Evolutionary conservation across 2,888 invertebrate species (phyloP).

Genomic region (Osmoderma eremita): DNA sequence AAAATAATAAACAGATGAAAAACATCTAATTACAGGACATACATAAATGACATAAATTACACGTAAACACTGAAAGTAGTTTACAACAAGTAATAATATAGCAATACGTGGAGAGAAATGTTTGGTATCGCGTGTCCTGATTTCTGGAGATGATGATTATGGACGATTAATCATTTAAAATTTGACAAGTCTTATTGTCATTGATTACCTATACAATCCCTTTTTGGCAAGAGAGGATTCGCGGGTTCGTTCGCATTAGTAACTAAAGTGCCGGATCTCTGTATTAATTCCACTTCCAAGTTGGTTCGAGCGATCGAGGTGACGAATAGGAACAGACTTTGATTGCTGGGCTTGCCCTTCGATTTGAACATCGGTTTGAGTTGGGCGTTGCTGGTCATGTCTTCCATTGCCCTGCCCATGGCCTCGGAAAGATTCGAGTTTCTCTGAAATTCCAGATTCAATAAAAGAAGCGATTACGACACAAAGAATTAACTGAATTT

Average conservation of each 20-base stretch:
- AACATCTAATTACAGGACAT: neutral
- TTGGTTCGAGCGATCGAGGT: slow-evolving; percentile 91
- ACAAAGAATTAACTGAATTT: too few species aligned
- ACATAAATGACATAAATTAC: too few species aligned
- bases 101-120: too few species aligned
- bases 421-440: slow-evolving; percentile 83
- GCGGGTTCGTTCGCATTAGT: slow-evolving; percentile 59
- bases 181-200: slow-evolving; percentile 6
- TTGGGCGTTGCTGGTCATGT: slow-evolving; percentile 89
- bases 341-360: slow-evolving; percentile 72
- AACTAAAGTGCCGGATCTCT: slow-evolving; percentile 83
- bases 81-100: too few species aligned
- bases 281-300: slow-evolving; percentile 91
- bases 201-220: slow-evolving; percentile 79
- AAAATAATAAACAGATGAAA: neutral
- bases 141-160: too few species aligned
- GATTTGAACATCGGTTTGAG: slow-evolving; percentile 82
- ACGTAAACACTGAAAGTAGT: too few species aligned
- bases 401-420: slow-evolving; percentile 93
- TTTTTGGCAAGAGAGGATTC: slow-evolving; percentile 76
- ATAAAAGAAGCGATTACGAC: too few species aligned
- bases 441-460: slow-evolving; percentile 63
- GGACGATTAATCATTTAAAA: too few species aligned
- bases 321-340: slow-evolving; percentile 87
- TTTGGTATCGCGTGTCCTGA: too few species aligned